Evolutionary conservation across 2,797 vertebrate genomes (phyloP).

Genomic region (Sebastes taczanowskii): DNA sequence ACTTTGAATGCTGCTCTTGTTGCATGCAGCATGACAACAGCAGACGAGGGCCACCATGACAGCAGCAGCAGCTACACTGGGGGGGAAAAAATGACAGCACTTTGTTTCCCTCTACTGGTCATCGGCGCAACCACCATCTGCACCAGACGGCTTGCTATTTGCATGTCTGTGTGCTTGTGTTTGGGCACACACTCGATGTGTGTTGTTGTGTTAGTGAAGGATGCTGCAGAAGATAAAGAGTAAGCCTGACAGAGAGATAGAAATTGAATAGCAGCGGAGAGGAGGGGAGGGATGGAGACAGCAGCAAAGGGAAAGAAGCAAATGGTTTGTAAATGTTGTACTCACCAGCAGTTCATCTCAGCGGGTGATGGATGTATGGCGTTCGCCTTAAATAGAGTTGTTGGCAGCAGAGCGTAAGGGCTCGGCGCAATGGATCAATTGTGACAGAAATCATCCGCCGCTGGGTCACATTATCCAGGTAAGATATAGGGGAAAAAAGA

Average conservation of each 20-base stretch:
- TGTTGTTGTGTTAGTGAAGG: background rate
- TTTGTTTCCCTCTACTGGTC: slow-evolving; percentile 83
- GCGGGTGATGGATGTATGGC: slow-evolving; percentile 45
- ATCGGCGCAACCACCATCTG: slow-evolving; percentile 30
- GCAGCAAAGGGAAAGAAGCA: slow-evolving; percentile 7
- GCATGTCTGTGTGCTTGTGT: background rate
- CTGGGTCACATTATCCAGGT: slow-evolving; percentile 43
- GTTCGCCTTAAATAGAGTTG: slow-evolving; percentile 49
- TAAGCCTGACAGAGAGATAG: background rate
- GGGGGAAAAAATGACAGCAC: slow-evolving; percentile 41
- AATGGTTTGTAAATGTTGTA: slow-evolving; percentile 55
- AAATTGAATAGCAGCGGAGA: background rate
- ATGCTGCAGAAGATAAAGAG: background rate
- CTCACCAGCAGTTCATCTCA: slow-evolving; percentile 45
- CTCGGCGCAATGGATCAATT: slow-evolving; percentile 49
- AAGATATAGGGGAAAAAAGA: slow-evolving; percentile 13
- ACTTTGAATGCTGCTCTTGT: slow-evolving; percentile 38
- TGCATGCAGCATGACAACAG: slow-evolving; percentile 45
- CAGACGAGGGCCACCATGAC: slow-evolving; percentile 42
- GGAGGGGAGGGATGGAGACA: background rate
- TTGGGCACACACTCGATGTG: background rate
- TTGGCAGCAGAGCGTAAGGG: slow-evolving; percentile 19
- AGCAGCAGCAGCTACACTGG: slow-evolving; percentile 13
- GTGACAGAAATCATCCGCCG: slow-evolving; percentile 53
- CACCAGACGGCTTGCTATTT: slow-evolving; percentile 11